These are phyloP conservation scores for Zaprionus obscuricornis DNA, from an alignment of 2,888 invertebrate genomes.

Conservation along the genomic window DNA sequence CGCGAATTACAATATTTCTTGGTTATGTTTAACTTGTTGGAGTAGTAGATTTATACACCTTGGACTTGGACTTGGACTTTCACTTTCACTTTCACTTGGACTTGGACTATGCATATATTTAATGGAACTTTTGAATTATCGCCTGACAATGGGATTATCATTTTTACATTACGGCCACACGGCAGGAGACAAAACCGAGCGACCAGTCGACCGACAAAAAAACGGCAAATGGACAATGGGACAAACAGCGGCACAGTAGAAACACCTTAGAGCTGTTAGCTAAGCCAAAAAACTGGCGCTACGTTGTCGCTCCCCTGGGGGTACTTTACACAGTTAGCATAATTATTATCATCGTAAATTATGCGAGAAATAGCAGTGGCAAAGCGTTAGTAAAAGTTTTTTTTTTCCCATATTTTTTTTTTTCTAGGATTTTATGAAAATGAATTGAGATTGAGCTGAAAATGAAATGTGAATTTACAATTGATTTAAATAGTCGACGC, in stretches of 20 bases:
- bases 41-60: constrained; percentile 22
- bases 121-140: constrained; percentile 81
- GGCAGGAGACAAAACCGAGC: constrained; percentile 35
- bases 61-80: neutral
- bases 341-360: constrained; percentile 83
- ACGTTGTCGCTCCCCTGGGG: constrained; percentile 70
- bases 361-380: constrained; percentile 39
- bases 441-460: constrained; percentile 75
- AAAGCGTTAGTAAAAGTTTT: constrained; percentile 42
- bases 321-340: constrained; percentile 79
- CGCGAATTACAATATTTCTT: constrained; percentile 59
- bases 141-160: constrained; percentile 83
- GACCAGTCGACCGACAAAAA: constrained; percentile 2
- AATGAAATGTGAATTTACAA: constrained; percentile 72
- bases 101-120: constrained; percentile 39
- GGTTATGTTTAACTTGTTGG: constrained; percentile 41
- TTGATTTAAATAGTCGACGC: constrained; percentile 71
- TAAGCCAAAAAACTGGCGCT: constrained; percentile 35
- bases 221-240: constrained; percentile 14
- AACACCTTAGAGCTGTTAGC: constrained; percentile 26
- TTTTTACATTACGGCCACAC: constrained; percentile 79
- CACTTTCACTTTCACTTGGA: constrained; percentile 1
- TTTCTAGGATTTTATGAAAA: constrained; percentile 80
- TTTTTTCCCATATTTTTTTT: no score
- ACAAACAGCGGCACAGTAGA: neutral